Base-by-base conservation (phyloP, 2,888 invertebrate genomes). In the Timema cristinae region DNA sequence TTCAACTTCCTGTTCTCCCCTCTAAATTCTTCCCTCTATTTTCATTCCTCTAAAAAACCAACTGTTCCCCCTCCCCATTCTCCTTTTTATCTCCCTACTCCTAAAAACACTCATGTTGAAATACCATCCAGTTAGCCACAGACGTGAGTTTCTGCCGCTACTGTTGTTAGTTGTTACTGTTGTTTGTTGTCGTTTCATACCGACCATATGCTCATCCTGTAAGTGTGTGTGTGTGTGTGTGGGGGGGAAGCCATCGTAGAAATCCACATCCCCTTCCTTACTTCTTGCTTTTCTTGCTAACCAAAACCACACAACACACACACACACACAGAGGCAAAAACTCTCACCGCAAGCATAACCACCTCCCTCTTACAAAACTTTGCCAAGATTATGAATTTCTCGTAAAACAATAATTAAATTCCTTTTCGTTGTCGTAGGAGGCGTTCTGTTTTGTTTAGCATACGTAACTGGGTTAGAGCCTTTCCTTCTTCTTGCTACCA, bases 321-420 rank as follows among this genome's bases (percentile, higher is more conserved):
- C n/a, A n/a, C n/a, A 32, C 32, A 32, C 32, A 61, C 61, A 47
- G 61, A 61, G 47, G 47, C 32, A 61, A 47, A 61, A 61, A 47
- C 47, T 4, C n/a, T 11, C n/a, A 54, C 54, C 54, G 32, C 66
- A 32, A 32, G 32, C 4, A 32, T 32, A 32, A 32, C 48, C 49
- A 49, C 50, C 16, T 67, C 49, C 48, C 50, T 50, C 48, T 50
- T 50, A 67, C 48, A 72, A 68, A 70, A 61, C 72, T 68, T 70
- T 73, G 67, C 70, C 68, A 72, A 72, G 73, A 68, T 73, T 73
- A 73, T 73, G 73, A 73, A 73, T 73, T 72, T 73, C 72, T 73
- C 72, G 68, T 72, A 72, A 73, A 73, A 72, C 73, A 73, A 73
- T 73, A 73, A 73, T 73, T 73, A 73, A 73, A 73, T 73, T 73